Base-by-base conservation (phyloP, 1,140 invertebrate genomes). In the Cataglyphis hispanica region DNA sequence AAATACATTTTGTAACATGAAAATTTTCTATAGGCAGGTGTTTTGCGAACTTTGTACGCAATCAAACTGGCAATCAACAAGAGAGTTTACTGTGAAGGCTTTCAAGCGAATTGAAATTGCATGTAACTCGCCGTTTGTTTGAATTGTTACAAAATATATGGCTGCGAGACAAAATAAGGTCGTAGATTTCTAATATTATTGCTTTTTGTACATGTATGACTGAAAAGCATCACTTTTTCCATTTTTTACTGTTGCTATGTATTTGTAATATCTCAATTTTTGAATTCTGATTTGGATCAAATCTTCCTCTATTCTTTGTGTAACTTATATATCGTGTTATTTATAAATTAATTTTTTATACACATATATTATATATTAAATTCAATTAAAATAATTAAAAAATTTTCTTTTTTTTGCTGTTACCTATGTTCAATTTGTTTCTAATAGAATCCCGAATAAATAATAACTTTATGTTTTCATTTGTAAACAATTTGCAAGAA, bases 31-130 rank as follows among this genome's bases (percentile, higher is more conserved):
- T 53, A 72, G 53, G 34, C 56, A 74, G 19, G 19, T 83, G 27
- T 78, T 78, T 34, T 31, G 75, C 11, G 19, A 13, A 13, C 43
- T 81, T 72, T 60, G 50, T 37, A 2, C 22, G 19, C 13, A 60
- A 46, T 74, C 5, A 2, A 74, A 60, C 25, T 60, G n/a, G 11
- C 19, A 74, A 31, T 56, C 70, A 56, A 74, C 56, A 74, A 37
- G 8, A 60, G 46, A 81, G 53, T 31, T 81, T 72, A 60, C 13
- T 13, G 43, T 43, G 37, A 72, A 72, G 11, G 78, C 67, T 83
- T 83, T 83, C 40, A 72, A 72, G 25, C 40, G 53, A 83, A 83
- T 72, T 83, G 78, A 60, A 83, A 83, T 27, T 58, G 37, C n/a
- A 25, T n/a, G n/a, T 53, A 60, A 27, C 22, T 16, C 11, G 25